Evolutionary conservation across 2,888 invertebrate species (phyloP).

Genomic region (Caenorhabditis macrosperma): DNA sequence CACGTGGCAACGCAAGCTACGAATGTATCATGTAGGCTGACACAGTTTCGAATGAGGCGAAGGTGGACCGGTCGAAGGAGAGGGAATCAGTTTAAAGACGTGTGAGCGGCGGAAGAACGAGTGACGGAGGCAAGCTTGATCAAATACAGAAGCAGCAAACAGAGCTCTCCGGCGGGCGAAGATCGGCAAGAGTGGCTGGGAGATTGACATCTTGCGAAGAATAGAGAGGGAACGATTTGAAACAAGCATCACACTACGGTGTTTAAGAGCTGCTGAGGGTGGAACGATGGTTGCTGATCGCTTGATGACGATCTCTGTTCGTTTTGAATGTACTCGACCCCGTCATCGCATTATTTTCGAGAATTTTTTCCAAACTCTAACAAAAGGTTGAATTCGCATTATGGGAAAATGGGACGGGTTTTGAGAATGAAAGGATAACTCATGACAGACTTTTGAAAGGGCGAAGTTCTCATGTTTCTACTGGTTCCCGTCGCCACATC

Average conservation of each 20-base stretch:
- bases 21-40: constrained; percentile 12
- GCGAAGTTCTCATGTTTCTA: constrained; percentile 6
- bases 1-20: constrained; percentile 23
- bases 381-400: neutral
- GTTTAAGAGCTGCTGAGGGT: too few species aligned
- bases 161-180: constrained; percentile 29
- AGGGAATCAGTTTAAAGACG: constrained; percentile 26
- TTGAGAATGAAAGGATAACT: neutral
- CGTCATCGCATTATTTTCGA: neutral
- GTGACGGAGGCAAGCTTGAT: constrained; percentile 50
- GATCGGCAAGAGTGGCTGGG: constrained; percentile 15
- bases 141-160: constrained; percentile 59
- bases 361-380: neutral
- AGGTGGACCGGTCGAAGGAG: constrained; percentile 13
- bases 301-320: too few species aligned
- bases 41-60: neutral
- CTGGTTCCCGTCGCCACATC: neutral
- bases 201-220: constrained; percentile 33
- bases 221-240: neutral
- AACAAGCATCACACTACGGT: neutral
- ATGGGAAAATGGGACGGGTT: neutral
- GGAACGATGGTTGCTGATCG: too few species aligned
- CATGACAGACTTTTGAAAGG: neutral
- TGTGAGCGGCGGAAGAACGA: constrained; percentile 11
- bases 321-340: too few species aligned